These are phyloP conservation scores for Phortica magna DNA, from an alignment of 2,888 invertebrate species.

Conservation along the genomic window DNA sequence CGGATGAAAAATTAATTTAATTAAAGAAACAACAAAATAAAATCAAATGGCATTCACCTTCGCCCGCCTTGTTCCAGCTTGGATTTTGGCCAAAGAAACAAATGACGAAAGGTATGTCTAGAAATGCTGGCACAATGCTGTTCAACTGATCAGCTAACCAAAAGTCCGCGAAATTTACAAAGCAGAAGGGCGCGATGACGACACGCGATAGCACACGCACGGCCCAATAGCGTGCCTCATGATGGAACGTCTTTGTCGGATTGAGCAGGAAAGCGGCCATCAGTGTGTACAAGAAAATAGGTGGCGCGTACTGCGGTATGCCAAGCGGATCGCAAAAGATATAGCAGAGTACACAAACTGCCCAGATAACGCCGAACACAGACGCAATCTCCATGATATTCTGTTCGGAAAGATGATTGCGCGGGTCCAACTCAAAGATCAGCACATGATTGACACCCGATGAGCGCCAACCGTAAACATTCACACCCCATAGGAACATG, in stretches of 20 bases:
- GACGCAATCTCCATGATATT: constrained; percentile 88
- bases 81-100: constrained; percentile 86
- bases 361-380: constrained; percentile 88
- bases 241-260: constrained; percentile 86
- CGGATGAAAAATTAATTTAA: neutral
- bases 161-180: constrained; percentile 90
- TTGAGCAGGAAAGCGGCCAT: constrained; percentile 86
- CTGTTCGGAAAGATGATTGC: constrained; percentile 87
- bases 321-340: constrained; percentile 82
- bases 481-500: constrained; percentile 87
- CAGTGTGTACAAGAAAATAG: constrained; percentile 84
- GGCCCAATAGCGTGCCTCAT: constrained; percentile 88
- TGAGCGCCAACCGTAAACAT: constrained; percentile 89
- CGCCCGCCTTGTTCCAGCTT: constrained; percentile 79
- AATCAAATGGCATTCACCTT: constrained; percentile 61
- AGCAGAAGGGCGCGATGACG: constrained; percentile 86
- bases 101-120: constrained; percentile 88
- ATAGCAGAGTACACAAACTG: constrained; percentile 83
- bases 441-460: constrained; percentile 91
- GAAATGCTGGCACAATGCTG: constrained; percentile 85
- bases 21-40: neutral
- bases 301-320: constrained; percentile 88
- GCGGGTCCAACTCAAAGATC: constrained; percentile 89
- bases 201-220: constrained; percentile 80
- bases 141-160: constrained; percentile 92